phyloP scores from a whole-genome alignment of 1,140 invertebrate genomes.

The Drosophila oshimai region DNA sequence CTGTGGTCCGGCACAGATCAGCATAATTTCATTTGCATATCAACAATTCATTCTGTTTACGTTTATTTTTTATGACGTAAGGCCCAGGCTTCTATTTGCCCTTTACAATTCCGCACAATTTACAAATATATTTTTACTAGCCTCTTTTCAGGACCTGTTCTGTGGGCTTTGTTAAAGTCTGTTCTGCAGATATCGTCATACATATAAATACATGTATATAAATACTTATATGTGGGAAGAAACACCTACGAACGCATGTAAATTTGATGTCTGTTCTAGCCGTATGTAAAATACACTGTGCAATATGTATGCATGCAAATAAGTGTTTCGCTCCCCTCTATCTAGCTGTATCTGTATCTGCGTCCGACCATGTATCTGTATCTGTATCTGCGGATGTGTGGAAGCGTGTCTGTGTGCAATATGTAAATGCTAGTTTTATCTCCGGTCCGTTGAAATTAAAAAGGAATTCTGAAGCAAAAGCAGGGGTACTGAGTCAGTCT shows the following conservation, averaged over 20 bases:
- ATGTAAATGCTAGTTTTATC: conserved; percentile 57
- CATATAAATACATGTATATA: not conserved
- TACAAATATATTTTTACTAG: conserved; percentile 7
- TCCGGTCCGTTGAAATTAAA: conserved; percentile 51
- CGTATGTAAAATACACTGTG: conserved; percentile 25
- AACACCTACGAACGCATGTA: conserved; percentile 40
- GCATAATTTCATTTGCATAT: conserved; percentile 65
- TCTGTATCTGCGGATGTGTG: conserved; percentile 15
- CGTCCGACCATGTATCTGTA: not conserved
- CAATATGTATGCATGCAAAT: conserved; percentile 47
- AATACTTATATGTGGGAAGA: not conserved
- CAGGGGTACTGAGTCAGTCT: conserved; percentile 11
- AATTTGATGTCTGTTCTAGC: conserved; percentile 45
- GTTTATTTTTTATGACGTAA: conserved; percentile 63
- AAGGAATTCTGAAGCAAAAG: conserved; percentile 39
- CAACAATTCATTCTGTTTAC: conserved; percentile 63
- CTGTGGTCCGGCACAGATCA: conserved; percentile 49
- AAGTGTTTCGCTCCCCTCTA: conserved; percentile 13
- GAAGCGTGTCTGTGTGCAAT: conserved; percentile 35
- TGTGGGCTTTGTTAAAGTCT: conserved; percentile 14
- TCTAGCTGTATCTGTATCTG: conserved; percentile 12
- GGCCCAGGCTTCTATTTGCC: conserved; percentile 22
- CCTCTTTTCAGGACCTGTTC: conserved; percentile 12
- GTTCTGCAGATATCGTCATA: conserved; percentile 10
- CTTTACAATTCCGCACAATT: conserved; percentile 38